Evolutionary conservation across 2,113 vertebrate genomes (phyloP), one percentile per base, ranked within the genome.

Genomic region (Macrotus californicus): DNA sequence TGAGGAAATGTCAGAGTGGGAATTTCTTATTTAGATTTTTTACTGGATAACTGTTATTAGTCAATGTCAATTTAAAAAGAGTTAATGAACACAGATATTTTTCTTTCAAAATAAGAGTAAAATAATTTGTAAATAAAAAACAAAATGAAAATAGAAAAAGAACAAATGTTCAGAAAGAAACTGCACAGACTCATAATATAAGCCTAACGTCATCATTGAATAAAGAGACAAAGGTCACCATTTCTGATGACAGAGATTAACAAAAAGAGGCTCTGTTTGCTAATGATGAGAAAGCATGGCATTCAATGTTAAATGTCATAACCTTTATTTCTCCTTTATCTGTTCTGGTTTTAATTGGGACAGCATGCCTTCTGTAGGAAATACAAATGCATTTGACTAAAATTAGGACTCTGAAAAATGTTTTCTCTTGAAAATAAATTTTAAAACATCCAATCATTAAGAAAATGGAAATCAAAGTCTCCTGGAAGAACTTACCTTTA

Each of bases 271-370:
- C 84, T 93, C 75, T 97, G 94, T 97, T 82, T 94, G 54, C 54
- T 88, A 82, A 85, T 90, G 83, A 87, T 22, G 1, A 87, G 80
- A 81, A 43, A 91, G 66, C 50, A 73, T 94, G 92, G 48, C 21
- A 83, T 96, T 97, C 92, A 88, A 2, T 82, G 81, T 81, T 96
- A 96, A 97, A 96, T 96, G 92, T 94, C 92, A 93, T 70, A 93
- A 77, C 43, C 50, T 96, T 94, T 95, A 48, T 67, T 93, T 93
- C 61, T 90, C 31, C 82, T 88, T 95, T 81, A 36, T 80, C 10
- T 52, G 52, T 93, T 73, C 61, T 94, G 81, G 13, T 83, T 97
- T 94, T 77, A 89, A 18, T 59, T 95, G 87, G 54, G 81, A 94
- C 67, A 97, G 36, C 75, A 39, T 92, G 76, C 31, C 56, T 75